Evolutionary conservation across 2,797 vertebrate species (phyloP).

Genomic region (Rhincodon typus): DNA sequence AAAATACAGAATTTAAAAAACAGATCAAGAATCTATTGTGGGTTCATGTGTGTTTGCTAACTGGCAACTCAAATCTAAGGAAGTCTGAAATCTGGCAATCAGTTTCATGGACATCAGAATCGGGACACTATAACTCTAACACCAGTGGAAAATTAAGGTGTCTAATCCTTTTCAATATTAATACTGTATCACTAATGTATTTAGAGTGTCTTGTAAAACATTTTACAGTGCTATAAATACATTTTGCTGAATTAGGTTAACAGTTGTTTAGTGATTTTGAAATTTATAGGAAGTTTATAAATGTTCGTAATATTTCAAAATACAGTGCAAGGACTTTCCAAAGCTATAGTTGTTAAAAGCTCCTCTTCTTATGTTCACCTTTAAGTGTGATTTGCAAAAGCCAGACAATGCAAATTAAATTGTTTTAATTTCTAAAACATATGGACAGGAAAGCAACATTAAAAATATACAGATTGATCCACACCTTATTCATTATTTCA

Average conservation of each 20-base stretch:
- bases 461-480: neutral
- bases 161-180: neutral
- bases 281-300: too few relatives aligned
- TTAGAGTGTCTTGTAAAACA: neutral
- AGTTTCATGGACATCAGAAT: too few relatives aligned
- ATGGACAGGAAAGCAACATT: neutral
- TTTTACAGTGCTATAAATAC: neutral
- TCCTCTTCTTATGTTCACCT: constrained; percentile 13
- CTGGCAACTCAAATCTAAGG: too few relatives aligned
- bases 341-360: neutral
- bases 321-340: neutral
- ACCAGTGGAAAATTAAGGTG: neutral
- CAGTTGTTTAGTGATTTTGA: neutral
- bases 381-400: neutral
- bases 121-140: too few relatives aligned
- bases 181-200: neutral
- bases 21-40: too few relatives aligned
- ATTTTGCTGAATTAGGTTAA: constrained; percentile 1
- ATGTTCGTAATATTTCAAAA: neutral
- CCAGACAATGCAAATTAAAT: neutral
- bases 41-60: too few relatives aligned
- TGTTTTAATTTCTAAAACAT: neutral
- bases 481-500: neutral
- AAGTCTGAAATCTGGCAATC: too few relatives aligned
- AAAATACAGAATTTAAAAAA: too few relatives aligned